Evolutionary conservation across 2,113 vertebrate genomes (phyloP).

Genomic region (Cebus imitator): DNA sequence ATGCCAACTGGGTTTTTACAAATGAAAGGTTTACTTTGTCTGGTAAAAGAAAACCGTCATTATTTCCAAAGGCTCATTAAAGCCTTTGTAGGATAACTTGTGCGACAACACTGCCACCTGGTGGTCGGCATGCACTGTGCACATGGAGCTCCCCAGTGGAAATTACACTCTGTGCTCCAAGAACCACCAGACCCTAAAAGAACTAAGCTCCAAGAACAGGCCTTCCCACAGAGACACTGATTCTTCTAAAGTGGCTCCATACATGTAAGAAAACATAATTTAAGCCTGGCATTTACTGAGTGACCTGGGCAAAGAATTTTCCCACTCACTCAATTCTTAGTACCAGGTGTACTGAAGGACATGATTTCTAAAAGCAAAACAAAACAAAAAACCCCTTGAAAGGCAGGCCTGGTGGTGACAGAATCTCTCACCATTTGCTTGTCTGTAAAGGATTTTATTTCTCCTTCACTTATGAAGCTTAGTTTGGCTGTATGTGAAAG

Average conservation of each 20-base stretch:
- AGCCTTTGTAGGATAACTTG: background rate
- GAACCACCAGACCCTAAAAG: background rate
- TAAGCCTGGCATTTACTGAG: background rate
- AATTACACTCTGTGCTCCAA: fast-evolving
- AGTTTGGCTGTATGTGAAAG: too few relatives aligned
- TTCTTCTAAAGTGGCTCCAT: background rate
- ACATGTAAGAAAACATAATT: slow-evolving; percentile 25
- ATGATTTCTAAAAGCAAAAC: background rate
- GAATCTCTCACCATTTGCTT: background rate
- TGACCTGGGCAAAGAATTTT: background rate
- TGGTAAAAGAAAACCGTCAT: background rate
- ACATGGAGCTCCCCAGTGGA: fast-evolving
- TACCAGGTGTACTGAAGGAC: background rate
- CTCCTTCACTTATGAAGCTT: too few relatives aligned
- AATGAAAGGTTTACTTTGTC: slow-evolving; percentile 54
- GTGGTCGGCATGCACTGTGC: slow-evolving; percentile 51
- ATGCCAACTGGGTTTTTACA: slow-evolving; percentile 42
- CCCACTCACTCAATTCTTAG: background rate
- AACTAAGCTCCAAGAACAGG: background rate
- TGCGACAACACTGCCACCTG: slow-evolving; percentile 77
- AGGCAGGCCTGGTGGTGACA: too few relatives aligned
- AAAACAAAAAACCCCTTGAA: background rate
- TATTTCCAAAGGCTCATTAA: background rate
- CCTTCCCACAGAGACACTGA: background rate
- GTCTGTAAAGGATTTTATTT: too few relatives aligned